Evolutionary conservation across 2,888 invertebrate genomes (phyloP).

Genomic region (Panorpa germanica): DNA sequence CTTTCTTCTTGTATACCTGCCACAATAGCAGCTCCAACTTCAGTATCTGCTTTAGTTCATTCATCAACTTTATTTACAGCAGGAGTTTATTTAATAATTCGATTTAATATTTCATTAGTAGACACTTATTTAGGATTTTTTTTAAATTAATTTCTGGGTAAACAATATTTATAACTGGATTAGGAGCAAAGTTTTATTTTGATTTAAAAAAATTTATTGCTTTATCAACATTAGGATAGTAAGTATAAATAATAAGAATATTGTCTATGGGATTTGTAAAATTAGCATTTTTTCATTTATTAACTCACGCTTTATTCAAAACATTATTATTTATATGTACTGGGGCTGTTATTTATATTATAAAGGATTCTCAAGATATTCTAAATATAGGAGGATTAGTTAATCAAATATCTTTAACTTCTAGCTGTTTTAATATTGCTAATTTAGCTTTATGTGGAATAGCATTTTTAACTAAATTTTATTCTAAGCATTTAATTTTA

Average conservation of each 20-base stretch:
- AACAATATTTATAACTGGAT: slow-evolving; percentile 22
- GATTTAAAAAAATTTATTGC: slow-evolving; percentile 42
- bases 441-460: slow-evolving; percentile 41
- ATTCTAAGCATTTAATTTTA: slow-evolving; percentile 42
- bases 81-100: slow-evolving; percentile 35
- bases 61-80: slow-evolving; percentile 43
- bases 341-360: slow-evolving; percentile 45
- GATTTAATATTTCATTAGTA: slow-evolving; percentile 22
- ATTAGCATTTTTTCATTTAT: slow-evolving; percentile 32
- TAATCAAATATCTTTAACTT: slow-evolving; percentile 29
- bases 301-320: slow-evolving; percentile 37
- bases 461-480: slow-evolving; percentile 45
- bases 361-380: slow-evolving; percentile 45
- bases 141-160: too few relatives aligned
- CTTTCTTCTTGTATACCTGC: not conserved
- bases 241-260: slow-evolving; percentile 31
- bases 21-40: slow-evolving; percentile 1
- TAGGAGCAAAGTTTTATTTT: slow-evolving; percentile 22
- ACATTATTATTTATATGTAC: slow-evolving; percentile 40
- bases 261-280: slow-evolving; percentile 19
- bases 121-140: slow-evolving; percentile 16
- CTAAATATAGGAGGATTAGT: slow-evolving; percentile 34
- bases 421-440: slow-evolving; percentile 33
- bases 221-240: slow-evolving; percentile 34
- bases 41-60: slow-evolving; percentile 35